phyloP scores from a whole-genome alignment of 2,797 vertebrate species.

The Adrianichthys oophorus region DNA sequence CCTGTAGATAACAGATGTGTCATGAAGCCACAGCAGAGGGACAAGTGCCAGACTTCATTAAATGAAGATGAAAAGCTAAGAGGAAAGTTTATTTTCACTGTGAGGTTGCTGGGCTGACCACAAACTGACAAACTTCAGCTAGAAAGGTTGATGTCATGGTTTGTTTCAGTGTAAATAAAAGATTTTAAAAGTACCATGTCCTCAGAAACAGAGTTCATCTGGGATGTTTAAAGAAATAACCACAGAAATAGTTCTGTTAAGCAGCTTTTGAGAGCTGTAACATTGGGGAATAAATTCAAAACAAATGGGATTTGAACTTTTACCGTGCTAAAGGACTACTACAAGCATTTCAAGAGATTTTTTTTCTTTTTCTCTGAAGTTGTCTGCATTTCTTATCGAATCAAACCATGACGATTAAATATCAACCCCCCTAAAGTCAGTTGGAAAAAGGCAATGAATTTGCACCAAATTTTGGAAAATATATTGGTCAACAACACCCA shows the following conservation, averaged over 20 bases:
- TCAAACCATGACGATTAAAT: too few species aligned
- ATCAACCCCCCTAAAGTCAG: too few species aligned
- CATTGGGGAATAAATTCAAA: too few species aligned
- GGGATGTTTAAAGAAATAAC: constrained; percentile 18
- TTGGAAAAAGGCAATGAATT: not conserved
- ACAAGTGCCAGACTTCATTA: constrained; percentile 65
- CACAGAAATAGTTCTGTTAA: constrained; percentile 10
- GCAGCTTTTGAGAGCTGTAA: too few species aligned
- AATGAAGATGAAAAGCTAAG: constrained; percentile 62
- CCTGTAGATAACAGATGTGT: constrained; percentile 46
- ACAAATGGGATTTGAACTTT: too few species aligned
- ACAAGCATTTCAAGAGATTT: too few species aligned
- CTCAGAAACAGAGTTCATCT: constrained; percentile 48
- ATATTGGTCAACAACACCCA: too few species aligned
- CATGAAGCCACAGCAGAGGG: constrained; percentile 50
- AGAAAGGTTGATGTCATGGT: constrained; percentile 68
- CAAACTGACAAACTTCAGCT: constrained; percentile 44
- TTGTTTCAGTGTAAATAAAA: constrained; percentile 71
- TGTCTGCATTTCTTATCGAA: too few species aligned
- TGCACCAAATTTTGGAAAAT: not conserved
- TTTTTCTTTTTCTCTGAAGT: too few species aligned
- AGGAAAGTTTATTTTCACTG: constrained; percentile 58
- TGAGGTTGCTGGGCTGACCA: constrained; percentile 55
- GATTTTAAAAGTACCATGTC: constrained; percentile 48
- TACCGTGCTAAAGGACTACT: too few species aligned